These are phyloP conservation scores for Python bivittatus DNA, from an alignment of 2,113 vertebrate genomes.

Conservation along the genomic window DNA sequence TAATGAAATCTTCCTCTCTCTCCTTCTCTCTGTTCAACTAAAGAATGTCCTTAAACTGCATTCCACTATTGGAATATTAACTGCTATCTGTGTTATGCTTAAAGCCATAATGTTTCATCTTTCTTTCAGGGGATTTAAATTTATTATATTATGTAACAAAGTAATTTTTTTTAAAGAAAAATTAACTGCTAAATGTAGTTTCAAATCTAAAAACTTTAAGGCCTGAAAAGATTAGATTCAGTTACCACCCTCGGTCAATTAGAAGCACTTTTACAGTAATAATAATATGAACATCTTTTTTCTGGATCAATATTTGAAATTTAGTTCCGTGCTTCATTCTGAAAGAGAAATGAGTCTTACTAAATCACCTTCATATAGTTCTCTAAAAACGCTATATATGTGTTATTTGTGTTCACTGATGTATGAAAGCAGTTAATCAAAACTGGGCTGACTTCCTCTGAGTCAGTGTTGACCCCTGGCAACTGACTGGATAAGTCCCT, in stretches of 20 bases:
- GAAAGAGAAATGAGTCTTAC: constrained; percentile 73
- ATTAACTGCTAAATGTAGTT: constrained; percentile 72
- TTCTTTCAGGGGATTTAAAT: constrained; percentile 70
- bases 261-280: constrained; percentile 81
- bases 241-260: constrained; percentile 80
- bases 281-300: constrained; percentile 84
- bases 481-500: neutral
- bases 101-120: constrained; percentile 70
- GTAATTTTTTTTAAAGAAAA: constrained; percentile 80
- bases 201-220: constrained; percentile 11
- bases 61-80: constrained; percentile 76
- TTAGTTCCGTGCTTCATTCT: constrained; percentile 77
- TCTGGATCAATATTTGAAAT: constrained; percentile 79
- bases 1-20: constrained; percentile 79
- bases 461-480: neutral
- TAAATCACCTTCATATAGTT: constrained; percentile 69
- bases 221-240: constrained; percentile 76
- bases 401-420: constrained; percentile 33
- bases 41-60: constrained; percentile 75
- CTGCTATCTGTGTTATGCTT: constrained; percentile 70
- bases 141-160: constrained; percentile 77
- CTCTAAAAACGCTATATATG: constrained; percentile 53
- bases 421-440: constrained; percentile 52
- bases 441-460: constrained; percentile 15
- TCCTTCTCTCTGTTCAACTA: constrained; percentile 59